Evolutionary conservation across 2,888 invertebrate species (phyloP).

Genomic region (Nymphalis polychloros): DNA sequence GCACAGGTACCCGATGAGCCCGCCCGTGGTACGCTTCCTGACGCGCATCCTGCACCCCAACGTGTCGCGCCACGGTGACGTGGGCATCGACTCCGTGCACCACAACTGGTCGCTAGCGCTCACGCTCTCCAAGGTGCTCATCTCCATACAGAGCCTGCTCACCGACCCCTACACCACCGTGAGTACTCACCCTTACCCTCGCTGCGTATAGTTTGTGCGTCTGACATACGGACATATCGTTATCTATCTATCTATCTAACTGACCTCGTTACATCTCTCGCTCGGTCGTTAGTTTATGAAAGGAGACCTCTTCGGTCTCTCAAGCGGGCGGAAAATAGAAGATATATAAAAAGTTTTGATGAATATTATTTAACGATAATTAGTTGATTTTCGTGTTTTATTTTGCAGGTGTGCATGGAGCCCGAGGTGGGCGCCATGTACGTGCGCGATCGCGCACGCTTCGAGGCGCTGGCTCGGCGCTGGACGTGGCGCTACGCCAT

Average conservation of each 20-base stretch:
- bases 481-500: slow-evolving; percentile 97
- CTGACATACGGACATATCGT: no score
- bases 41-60: slow-evolving; percentile 97
- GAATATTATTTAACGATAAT: no score
- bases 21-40: slow-evolving; percentile 94
- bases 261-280: no score
- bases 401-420: slow-evolving; percentile 91
- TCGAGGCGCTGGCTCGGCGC: slow-evolving; percentile 89
- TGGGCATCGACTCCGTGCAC: slow-evolving; percentile 96
- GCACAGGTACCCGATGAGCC: slow-evolving; percentile 90
- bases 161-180: slow-evolving; percentile 95
- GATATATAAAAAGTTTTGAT: no score
- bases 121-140: slow-evolving; percentile 93
- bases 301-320: no score
- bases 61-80: slow-evolving; percentile 96
- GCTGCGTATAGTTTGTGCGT: no score
- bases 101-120: slow-evolving; percentile 98
- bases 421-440: slow-evolving; percentile 91
- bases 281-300: no score
- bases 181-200: slow-evolving; percentile 44
- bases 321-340: no score
- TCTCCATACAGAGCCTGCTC: slow-evolving; percentile 92
- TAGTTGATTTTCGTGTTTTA: no score
- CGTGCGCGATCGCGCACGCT: slow-evolving; percentile 85
- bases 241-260: no score